Base-by-base conservation (phyloP, 92 coral and sea anemone species). In the Palythoa grandiflora region DNA sequence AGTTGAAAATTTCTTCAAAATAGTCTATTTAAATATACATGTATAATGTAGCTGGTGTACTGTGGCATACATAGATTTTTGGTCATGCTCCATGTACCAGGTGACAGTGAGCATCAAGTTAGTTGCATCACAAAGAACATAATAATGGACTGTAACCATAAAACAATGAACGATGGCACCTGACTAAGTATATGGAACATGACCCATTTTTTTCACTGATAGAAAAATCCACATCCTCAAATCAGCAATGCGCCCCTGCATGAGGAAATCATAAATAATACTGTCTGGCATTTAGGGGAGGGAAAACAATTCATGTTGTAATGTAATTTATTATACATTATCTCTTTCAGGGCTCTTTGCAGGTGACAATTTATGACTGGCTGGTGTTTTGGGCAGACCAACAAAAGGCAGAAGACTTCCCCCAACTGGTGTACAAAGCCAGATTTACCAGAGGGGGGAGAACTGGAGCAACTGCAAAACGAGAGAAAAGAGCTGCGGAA, bases 131-230 rank as follows among this genome's bases (percentile, higher is more conserved):
- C 79, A 39, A 44, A 74, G 59, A 74, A 28, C 28, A 28, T 0
- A 28, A 28, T 28, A 28, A 28, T 28, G 28, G 28, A 28, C 28
- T 28, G 28, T 48, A 20, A 74, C 28, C 28, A 28, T 28, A n/a
- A 74, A 72, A 72, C 37, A 44, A 44, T 74, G 1, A 74, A 74
- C 36, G n/a, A 74, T 74, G 55, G 54, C 79, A 74, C 35, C 59
- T 44, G 36, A 74, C 57, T 74, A 47, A 59, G 19, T 74, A 74
- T 28, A 74, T 74, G 57, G 79, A 74, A 48, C 59, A 74, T 74
- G 13, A 16, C 20, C 53, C 37, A n/a, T 28, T 28, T 28, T 28
- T 19, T 68, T 68, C 19, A 16, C 15, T 57, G 15, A 57, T 57
- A 57, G 65, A 11, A 57, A 15, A 57, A 57, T 57, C 3, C 16